Percentiles rank a stretch among this genome's conserved stretches.
phyloP scores from a whole-genome alignment of 2,113 vertebrate genomes.

The Ranitomeya variabilis region DNA sequence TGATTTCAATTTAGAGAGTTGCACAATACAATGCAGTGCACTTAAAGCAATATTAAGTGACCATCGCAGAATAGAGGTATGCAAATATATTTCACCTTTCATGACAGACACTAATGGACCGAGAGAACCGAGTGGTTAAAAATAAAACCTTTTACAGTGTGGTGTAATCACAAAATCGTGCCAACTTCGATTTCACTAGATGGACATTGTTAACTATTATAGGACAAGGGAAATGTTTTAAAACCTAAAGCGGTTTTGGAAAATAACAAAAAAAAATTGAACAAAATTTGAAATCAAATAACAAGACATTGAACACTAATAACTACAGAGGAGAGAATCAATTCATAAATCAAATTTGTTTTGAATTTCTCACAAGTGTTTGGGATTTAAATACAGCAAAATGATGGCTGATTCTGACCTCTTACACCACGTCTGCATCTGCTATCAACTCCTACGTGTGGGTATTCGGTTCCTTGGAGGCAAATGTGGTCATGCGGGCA shows the following conservation, averaged over 20 bases:
- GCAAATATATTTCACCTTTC: conserved; percentile 28
- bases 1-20: conserved; percentile 50
- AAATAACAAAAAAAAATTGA: no score
- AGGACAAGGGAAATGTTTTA: neutral
- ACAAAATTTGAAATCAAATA: neutral
- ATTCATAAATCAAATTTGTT: no score
- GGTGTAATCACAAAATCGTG: conserved; percentile 13
- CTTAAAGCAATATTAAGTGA: conserved; percentile 28
- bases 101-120: conserved; percentile 11
- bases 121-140: neutral
- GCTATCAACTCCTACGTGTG: no score
- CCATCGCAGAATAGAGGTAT: neutral
- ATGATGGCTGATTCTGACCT: no score
- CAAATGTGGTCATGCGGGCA: no score
- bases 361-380: no score
- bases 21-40: conserved; percentile 15
- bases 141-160: conserved; percentile 13
- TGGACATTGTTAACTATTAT: neutral
- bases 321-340: no score
- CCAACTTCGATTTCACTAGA: neutral
- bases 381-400: no score
- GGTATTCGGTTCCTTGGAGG: no score
- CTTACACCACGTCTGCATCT: no score
- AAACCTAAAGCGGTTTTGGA: no score
- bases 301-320: neutral